Conservation (phyloP, 2,797 vertebrate species). For the Anas capensis region DNA sequence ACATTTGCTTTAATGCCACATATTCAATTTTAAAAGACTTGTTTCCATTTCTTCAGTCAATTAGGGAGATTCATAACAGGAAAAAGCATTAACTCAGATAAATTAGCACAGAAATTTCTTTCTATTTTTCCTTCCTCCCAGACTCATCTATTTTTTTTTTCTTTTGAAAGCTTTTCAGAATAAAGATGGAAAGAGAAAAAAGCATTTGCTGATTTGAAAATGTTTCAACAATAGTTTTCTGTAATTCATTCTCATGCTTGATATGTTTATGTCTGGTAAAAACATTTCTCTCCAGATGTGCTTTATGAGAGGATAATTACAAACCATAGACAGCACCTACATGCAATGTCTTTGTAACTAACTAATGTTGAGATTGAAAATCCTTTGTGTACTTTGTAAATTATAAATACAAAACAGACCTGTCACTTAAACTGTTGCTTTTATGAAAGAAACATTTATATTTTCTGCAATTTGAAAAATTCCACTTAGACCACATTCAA, state of each 20-base stretch:
- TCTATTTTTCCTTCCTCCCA: background rate
- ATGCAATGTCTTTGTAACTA: background rate
- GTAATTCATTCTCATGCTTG: background rate
- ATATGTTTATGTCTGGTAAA: constrained; percentile 5
- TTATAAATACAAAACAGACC: background rate
- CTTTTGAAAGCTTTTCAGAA: background rate
- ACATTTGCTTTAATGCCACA: background rate
- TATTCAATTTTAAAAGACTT: background rate
- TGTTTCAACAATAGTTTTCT: background rate
- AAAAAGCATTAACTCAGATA: background rate
- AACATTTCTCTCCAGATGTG: background rate
- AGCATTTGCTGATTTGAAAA: background rate
- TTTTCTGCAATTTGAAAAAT: background rate
- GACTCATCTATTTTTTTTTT: background rate
- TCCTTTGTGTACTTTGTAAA: background rate
- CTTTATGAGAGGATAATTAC: background rate
- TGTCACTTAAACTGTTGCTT: background rate
- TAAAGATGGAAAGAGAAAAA: background rate
- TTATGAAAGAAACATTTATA: background rate
- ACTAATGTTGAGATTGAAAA: background rate
- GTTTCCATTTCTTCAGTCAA: background rate
- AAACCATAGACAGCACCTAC: background rate
- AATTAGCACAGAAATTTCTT: background rate
- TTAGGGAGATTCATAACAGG: background rate
- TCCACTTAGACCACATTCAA: background rate